Evolutionary conservation across 2,113 vertebrate species (phyloP), one percentile per base, ranked within the genome.

Genomic region (Nibea albiflora): DNA sequence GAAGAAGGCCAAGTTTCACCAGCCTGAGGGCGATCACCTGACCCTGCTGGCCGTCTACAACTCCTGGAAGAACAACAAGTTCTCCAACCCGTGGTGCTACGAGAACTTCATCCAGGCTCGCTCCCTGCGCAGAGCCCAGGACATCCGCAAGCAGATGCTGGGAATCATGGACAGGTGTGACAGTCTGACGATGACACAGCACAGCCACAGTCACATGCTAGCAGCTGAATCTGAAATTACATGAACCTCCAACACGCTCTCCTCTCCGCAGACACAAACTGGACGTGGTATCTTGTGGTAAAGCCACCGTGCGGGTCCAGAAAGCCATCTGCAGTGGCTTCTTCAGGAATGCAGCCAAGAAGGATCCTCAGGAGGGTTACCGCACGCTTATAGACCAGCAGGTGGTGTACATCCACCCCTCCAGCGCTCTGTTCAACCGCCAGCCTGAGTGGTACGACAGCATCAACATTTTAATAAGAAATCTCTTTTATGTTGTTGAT

Each of bases 361-460:
- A 98, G 81, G 96, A 98, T 90, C 97, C 96, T 0, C 96, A 97
- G 85, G 96, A 98, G 11, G 96, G 96, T 0, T 98, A 97, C 80
- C 71, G 96, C 80, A 98, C 96, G 0, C 94, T 96, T 46, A 97
- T 97, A 11, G 98, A 99, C 91, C 97, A 99, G 81, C 98, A 99
- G 24, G 98, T 99, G 7, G 98, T 99, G 7, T 99, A 99, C 47
- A 99, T 99, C 90, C 98, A 99, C 72, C 98, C 98, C 0, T 99
- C 98, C 81, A 99, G 98, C 3, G 97, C 98, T 5, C 95, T 99
- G 42, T 99, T 99, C 94, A 99, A 99, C 92, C 95, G 98, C 1
- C 98, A 99, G 80, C 98, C 98, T 0, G 98, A 99, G 83, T 99
- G 98, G 98, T 99, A 95, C 63, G 90, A 75, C 31, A 5, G 0